These are phyloP conservation scores for Microdon myrmicae DNA, from an alignment of 2,888 invertebrate genomes.

Conservation along the genomic window DNA sequence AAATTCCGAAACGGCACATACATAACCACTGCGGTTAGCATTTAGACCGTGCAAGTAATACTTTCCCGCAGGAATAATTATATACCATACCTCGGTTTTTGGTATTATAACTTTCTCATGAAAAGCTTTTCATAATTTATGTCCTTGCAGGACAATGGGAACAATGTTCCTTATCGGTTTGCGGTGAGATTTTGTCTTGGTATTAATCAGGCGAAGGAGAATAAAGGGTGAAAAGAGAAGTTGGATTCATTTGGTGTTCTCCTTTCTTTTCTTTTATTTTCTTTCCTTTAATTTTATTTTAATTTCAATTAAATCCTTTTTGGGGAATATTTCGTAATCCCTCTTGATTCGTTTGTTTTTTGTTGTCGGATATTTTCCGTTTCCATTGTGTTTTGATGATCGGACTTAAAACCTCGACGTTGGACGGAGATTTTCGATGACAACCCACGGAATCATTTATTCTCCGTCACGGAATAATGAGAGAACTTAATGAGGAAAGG, in stretches of 20 bases:
- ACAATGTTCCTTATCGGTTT: no score
- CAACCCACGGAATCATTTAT: constrained; percentile 42
- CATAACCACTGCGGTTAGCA: no score
- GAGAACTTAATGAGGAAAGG: constrained; percentile 32
- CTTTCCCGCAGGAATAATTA: no score
- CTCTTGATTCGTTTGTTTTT: constrained; percentile 47
- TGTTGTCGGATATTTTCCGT: constrained; percentile 23
- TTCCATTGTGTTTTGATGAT: constrained; percentile 35
- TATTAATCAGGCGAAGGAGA: constrained; percentile 24
- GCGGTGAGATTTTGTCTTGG: constrained; percentile 14
- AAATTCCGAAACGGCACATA: no score
- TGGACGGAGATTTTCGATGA: constrained; percentile 46
- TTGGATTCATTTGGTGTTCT: constrained; percentile 22
- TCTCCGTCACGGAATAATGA: constrained; percentile 36
- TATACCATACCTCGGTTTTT: no score
- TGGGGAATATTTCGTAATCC: constrained; percentile 38
- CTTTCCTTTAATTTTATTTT: constrained; percentile 47
- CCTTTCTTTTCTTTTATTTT: constrained; percentile 8
- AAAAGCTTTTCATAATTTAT: no score
- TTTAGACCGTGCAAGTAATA: no score
- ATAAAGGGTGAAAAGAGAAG: no score
- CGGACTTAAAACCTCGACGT: constrained; percentile 46
- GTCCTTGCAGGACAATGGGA: no score
- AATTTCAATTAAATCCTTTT: constrained; percentile 52
- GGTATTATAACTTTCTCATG: no score